Base-by-base conservation (phyloP, 23 tunicate genomes). In the Halocynthia aurantium region DNA sequence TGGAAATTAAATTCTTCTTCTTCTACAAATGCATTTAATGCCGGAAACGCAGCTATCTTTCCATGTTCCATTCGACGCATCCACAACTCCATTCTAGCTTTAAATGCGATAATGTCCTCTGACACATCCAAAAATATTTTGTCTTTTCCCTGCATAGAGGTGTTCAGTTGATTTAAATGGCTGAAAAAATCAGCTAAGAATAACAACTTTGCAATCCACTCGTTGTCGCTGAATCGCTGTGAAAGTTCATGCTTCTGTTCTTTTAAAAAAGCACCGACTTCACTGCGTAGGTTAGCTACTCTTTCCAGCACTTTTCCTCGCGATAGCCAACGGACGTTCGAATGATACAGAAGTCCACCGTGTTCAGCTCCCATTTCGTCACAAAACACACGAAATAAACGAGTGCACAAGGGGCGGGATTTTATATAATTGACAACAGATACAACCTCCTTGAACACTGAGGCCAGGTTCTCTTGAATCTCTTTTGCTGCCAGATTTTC, bases 181-280 rank as follows among this genome's bases (percentile, higher is more conserved):
- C 72, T n/a, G 72, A 67, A 67, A 67, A 67, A 17, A 67, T 75
- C 82, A 52, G 82, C 56, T 52, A 82, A 82, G 82, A n/a, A n/a
- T n/a, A n/a, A n/a, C 86, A 82, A 82, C 57, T 82, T 82, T 18
- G 58, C 86, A 82, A 82, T 81, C 84, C 86, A 82, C 31, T 76
- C 73, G 73, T 82, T 52, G 53, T 75, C 72, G 17, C 72, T 17
- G 17, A 67, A 67, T 15, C 72, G 72, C 12, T 67, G 10, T 9
- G 79, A 55, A 77, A 69, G 78, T 77, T 77, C 82, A 77, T 77
- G 82, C 22, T 67, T 67, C 17, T 67, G 18, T 9, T 17, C 52
- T 69, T 69, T 69, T 52, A 69, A 49, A 69, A 71, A 80, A 19
- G 79, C 52, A 51, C 50, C 44, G 80, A 18, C 71, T 77, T 77